Conservation (phyloP, 2,113 vertebrate genomes). For the Halcyon senegalensis region DNA sequence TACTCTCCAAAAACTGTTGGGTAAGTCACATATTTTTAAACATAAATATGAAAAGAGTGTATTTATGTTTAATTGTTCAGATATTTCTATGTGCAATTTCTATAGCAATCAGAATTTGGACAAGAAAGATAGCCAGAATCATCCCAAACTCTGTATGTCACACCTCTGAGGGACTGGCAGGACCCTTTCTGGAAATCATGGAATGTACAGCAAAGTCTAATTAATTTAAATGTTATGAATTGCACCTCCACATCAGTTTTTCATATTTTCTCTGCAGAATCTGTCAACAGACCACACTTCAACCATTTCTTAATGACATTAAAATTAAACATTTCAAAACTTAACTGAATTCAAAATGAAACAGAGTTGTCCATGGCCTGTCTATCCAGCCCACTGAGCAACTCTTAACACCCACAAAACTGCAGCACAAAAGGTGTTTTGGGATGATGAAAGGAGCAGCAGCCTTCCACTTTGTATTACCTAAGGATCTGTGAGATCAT, state of each 20-base stretch:
- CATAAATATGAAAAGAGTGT: background rate
- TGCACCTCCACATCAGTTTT: background rate
- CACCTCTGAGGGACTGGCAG: background rate
- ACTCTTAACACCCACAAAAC: background rate
- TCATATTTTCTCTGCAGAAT: background rate
- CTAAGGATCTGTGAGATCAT: background rate
- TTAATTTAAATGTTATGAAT: constrained; percentile 8
- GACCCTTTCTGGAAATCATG: background rate
- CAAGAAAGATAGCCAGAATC: background rate
- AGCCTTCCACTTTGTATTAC: background rate
- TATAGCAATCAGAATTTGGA: background rate
- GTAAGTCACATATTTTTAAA: background rate
- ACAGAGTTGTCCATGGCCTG: background rate
- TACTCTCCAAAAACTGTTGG: background rate
- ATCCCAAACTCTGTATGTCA: background rate
- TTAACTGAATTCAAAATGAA: background rate
- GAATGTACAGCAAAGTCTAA: background rate
- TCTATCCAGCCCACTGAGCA: background rate
- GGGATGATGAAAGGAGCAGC: background rate
- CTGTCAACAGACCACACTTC: background rate
- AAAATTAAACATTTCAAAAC: background rate
- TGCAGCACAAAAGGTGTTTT: background rate
- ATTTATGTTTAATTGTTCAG: background rate
- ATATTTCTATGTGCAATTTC: background rate
- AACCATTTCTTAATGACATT: background rate